Base-by-base conservation (phyloP, 1,140 invertebrate species). In the Schlechtendalia chinensis region DNA sequence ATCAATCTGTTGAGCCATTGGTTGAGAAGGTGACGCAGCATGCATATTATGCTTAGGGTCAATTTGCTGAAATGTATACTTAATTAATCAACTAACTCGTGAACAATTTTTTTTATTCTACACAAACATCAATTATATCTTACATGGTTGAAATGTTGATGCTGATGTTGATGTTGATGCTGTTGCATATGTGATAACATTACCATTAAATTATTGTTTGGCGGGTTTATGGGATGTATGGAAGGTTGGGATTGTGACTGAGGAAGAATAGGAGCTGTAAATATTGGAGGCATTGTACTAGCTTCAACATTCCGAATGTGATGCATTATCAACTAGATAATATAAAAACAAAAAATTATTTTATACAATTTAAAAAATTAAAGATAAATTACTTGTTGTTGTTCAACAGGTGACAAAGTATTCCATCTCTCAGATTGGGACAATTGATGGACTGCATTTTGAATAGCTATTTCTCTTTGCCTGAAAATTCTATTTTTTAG, bases 371-470 rank as follows among this genome's bases (percentile, higher is more conserved):
- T 4, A 22, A 39, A 22, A 22, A 75, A 45, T 50, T 29, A 0
- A n/a, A n/a, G 45, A 54, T 74, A 56, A 54, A 56, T 56, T 83
- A 86, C 82, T 82, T 87, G 87, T 84, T 91, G 89, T 79, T 92
- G 90, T 82, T 92, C 90, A 1, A 88, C 83, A 0, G 88, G 87
- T 81, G 86, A 87, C 12, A 92, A 82, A 0, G 86, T 87, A 69
- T 87, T 86, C 87, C 91, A 93, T 22, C 88, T 88, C 45, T 92
- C 91, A 58, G 89, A 88, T 50, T 91, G 89, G 10, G 90, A 89
- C 16, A 92, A 84, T 82, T 91, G 90, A 12, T 85, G 85, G 22
- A 91, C 84, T 19, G 90, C 86, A 83, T 84, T 84, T 72, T 86
- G 84, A 12, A 86, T 67, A 79, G 87, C 86, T 29, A 86, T 81